These are phyloP conservation scores for Dryobates pubescens DNA, from an alignment of 2,797 vertebrate genomes.

Conservation along the genomic window DNA sequence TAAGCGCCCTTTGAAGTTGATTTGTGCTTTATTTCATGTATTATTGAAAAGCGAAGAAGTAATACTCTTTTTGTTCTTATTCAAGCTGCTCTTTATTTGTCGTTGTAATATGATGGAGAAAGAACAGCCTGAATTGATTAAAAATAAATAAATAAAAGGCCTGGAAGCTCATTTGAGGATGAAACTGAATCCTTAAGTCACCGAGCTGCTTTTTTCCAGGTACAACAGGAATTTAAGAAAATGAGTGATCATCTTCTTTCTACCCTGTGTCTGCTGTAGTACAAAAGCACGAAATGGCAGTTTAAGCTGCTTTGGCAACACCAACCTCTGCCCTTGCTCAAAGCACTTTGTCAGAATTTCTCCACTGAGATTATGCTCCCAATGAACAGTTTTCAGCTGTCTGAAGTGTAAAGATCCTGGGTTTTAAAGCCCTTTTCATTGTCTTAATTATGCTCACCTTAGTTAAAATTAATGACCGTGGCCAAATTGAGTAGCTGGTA, in stretches of 20 bases:
- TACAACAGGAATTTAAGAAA: background rate
- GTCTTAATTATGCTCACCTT: background rate
- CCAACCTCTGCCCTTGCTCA: background rate
- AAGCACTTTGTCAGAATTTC: accelerated
- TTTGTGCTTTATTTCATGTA: conserved; percentile 63
- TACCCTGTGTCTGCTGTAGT: background rate
- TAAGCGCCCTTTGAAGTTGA: conserved; percentile 63
- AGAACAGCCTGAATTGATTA: conserved; percentile 63
- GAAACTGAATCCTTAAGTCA: conserved; percentile 36
- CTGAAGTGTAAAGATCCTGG: background rate
- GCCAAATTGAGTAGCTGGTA: background rate
- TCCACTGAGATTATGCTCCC: background rate
- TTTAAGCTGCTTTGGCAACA: background rate
- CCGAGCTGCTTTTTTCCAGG: conserved; percentile 9
- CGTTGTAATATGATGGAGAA: conserved; percentile 56
- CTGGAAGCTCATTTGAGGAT: conserved; percentile 49
- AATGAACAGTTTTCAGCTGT: background rate
- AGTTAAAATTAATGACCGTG: background rate
- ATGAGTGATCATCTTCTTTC: background rate
- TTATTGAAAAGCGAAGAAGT: conserved; percentile 55
- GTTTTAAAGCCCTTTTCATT: background rate
- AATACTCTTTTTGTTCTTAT: conserved; percentile 58
- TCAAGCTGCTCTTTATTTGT: conserved; percentile 69
- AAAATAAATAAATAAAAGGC: conserved; percentile 70
- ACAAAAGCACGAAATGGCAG: background rate